phyloP scores from a whole-genome alignment of 1,140 invertebrate species.

The Drosophila sturtevanti region DNA sequence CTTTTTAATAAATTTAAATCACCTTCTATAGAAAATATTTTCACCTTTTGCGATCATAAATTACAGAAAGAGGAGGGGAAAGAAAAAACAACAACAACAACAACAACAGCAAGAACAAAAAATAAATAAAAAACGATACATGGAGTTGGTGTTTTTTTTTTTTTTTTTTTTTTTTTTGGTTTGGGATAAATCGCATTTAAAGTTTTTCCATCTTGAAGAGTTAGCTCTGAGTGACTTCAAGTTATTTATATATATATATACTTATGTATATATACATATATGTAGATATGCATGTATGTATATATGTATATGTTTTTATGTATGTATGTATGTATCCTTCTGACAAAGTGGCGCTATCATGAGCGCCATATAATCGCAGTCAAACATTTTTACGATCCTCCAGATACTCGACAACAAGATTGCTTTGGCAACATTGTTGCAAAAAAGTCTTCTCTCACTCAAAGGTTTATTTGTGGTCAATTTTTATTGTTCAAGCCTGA shows the following conservation, averaged over 20 bases:
- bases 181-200: background rate
- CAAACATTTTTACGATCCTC: conserved; percentile 75
- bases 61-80: conserved; percentile 59
- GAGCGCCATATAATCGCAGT: conserved; percentile 80
- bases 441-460: conserved; percentile 19
- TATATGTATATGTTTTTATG: background rate
- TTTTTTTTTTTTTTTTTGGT: conserved; percentile 8
- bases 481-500: conserved; percentile 72
- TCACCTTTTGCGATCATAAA: conserved; percentile 74
- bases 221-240: background rate
- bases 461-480: conserved; percentile 56
- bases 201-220: background rate
- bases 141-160: background rate
- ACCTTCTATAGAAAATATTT: conserved; percentile 82
- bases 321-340: background rate
- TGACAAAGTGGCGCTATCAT: conserved; percentile 73
- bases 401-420: conserved; percentile 22
- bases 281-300: background rate
- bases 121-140: too few species aligned
- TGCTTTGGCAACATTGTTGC: conserved; percentile 67
- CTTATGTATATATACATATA: too few species aligned
- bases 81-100: conserved; percentile 18
- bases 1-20: conserved; percentile 82
- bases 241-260: background rate
- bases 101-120: too few species aligned